Evolutionary conservation across 2,888 invertebrate species (phyloP).

Genomic region (Thyatira batis): DNA sequence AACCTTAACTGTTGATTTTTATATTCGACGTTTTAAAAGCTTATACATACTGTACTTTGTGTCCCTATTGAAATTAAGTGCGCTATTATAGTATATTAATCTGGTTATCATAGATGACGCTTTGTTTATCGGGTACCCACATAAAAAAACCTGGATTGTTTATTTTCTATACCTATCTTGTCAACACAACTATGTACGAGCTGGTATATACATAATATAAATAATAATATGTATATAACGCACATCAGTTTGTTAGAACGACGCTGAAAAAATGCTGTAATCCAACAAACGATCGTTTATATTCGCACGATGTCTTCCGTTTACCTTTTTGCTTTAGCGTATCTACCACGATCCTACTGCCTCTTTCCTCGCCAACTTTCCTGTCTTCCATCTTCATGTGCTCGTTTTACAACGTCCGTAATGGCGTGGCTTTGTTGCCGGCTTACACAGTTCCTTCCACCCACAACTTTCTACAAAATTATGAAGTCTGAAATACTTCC

Average conservation of each 20-base stretch:
- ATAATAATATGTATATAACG: no score
- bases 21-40: no score
- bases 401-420: slow-evolving; percentile 44
- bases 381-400: slow-evolving; percentile 25
- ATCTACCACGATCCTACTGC: slow-evolving; percentile 16
- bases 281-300: slow-evolving; percentile 24
- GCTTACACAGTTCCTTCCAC: slow-evolving; percentile 25
- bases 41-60: no score
- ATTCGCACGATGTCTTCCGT: slow-evolving; percentile 19
- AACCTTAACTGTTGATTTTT: not conserved
- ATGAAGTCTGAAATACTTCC: not conserved
- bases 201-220: no score
- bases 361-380: slow-evolving; percentile 26
- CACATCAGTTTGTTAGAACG: not conserved
- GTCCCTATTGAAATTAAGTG: no score
- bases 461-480: not conserved
- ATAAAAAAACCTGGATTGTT: no score
- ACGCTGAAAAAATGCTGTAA: slow-evolving; percentile 12
- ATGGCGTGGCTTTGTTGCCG: slow-evolving; percentile 10
- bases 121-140: no score
- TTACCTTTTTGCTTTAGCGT: slow-evolving; percentile 9
- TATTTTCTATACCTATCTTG: no score
- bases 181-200: no score
- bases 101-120: no score
- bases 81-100: no score